phyloP scores from a whole-genome alignment of 2,888 invertebrate species.

The Calameuta pallipes region DNA sequence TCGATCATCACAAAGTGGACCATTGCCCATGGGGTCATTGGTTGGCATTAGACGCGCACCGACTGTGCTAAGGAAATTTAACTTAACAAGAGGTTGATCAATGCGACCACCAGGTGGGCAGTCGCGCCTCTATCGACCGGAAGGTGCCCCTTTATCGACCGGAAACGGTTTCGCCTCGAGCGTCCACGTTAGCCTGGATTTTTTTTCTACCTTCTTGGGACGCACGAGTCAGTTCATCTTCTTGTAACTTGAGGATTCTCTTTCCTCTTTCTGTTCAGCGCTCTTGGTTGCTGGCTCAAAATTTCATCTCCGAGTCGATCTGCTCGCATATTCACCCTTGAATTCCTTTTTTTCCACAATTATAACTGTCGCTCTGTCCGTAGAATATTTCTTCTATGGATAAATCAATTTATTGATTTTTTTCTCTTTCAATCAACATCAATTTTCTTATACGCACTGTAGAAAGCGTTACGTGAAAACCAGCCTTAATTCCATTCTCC shows the following conservation, averaged over 20 bases:
- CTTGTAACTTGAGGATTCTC: neutral
- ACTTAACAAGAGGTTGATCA: slow-evolving; percentile 11
- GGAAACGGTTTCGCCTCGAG: slow-evolving; percentile 41
- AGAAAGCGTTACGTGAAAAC: neutral
- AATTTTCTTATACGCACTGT: neutral
- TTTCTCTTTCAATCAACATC: neutral
- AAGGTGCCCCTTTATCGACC: slow-evolving; percentile 57
- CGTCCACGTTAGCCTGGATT: slow-evolving; percentile 36
- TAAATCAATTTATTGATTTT: neutral
- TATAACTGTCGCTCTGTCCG: neutral
- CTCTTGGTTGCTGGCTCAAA: neutral
- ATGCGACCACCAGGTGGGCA: slow-evolving; percentile 29
- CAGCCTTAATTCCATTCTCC: neutral
- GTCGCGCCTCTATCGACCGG: slow-evolving; percentile 57
- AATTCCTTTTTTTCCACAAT: neutral
- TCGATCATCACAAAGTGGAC: neutral
- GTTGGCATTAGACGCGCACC: neutral
- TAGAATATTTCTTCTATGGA: neutral
- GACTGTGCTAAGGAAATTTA: slow-evolving; percentile 4
- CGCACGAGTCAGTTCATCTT: neutral
- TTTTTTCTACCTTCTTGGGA: neutral
- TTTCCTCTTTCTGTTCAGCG: neutral
- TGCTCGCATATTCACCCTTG: neutral
- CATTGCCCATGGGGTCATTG: neutral
- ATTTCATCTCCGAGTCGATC: neutral